Conservation (phyloP, 2,113 vertebrate species). For the Zonotrichia leucophrys region DNA sequence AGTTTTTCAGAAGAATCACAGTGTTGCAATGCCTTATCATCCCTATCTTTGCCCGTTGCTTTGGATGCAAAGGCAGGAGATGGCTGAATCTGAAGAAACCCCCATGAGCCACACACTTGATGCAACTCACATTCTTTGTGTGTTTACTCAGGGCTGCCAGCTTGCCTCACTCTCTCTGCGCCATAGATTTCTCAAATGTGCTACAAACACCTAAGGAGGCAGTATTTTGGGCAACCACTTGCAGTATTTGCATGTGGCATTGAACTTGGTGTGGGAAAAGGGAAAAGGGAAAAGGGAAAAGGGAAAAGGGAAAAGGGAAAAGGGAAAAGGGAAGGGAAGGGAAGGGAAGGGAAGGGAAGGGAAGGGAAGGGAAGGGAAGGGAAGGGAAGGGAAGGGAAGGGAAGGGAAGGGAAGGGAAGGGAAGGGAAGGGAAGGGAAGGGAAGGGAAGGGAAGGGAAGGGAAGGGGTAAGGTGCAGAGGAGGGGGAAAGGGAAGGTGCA, state of each 20-base stretch:
- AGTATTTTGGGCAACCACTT: neutral
- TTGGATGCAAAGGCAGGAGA: neutral
- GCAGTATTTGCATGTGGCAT: neutral
- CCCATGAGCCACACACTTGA: neutral
- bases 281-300: neutral
- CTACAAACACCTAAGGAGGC: neutral
- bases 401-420: no score
- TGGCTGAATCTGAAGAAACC: neutral
- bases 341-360: no score
- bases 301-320: neutral
- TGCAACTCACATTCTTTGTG: conserved; percentile 6
- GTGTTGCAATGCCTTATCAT: conserved; percentile 21
- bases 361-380: neutral
- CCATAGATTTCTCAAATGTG: neutral
- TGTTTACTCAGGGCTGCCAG: neutral
- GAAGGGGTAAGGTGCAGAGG: no score
- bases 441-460: neutral
- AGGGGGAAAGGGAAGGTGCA: neutral
- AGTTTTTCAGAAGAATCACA: neutral
- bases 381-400: neutral
- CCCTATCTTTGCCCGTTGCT: neutral
- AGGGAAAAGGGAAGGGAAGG: neutral
- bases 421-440: neutral
- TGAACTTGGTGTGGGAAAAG: neutral
- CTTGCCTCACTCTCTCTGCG: neutral